Conservation (phyloP, 2,797 vertebrate species). For the Mormyrops boulengeri region DNA sequence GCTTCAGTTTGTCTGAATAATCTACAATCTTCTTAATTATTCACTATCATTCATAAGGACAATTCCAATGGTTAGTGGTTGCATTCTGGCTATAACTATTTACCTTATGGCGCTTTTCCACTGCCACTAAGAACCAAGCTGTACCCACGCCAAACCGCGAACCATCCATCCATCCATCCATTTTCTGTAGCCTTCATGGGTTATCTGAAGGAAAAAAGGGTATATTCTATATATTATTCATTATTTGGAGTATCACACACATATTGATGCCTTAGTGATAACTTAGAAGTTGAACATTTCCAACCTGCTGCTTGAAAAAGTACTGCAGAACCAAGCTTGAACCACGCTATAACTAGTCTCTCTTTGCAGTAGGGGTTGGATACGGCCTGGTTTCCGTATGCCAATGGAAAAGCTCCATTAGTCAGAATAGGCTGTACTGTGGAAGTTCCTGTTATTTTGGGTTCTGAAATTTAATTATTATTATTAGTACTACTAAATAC, state of each 20-base stretch:
- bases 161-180: not conserved
- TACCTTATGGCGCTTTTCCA: not conserved
- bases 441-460: not conserved
- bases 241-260: not conserved
- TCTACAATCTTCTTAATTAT: not conserved
- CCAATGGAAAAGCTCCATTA: not conserved
- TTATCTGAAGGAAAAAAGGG: not conserved
- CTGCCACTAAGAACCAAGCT: not conserved
- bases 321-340: not conserved
- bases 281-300: not conserved
- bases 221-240: not conserved
- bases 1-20: constrained; percentile 9
- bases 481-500: not conserved
- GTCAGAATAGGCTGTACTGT: not conserved
- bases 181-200: not conserved
- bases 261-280: not conserved
- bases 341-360: not conserved
- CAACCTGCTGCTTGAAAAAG: not conserved
- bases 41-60: not conserved
- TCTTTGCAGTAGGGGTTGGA: not conserved
- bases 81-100: not conserved
- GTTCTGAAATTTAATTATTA: not conserved
- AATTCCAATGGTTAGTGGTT: not conserved
- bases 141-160: not conserved
- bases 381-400: not conserved